These are phyloP conservation scores for Pitta sordida DNA, from an alignment of 2,113 vertebrate species.

Conservation along the genomic window DNA sequence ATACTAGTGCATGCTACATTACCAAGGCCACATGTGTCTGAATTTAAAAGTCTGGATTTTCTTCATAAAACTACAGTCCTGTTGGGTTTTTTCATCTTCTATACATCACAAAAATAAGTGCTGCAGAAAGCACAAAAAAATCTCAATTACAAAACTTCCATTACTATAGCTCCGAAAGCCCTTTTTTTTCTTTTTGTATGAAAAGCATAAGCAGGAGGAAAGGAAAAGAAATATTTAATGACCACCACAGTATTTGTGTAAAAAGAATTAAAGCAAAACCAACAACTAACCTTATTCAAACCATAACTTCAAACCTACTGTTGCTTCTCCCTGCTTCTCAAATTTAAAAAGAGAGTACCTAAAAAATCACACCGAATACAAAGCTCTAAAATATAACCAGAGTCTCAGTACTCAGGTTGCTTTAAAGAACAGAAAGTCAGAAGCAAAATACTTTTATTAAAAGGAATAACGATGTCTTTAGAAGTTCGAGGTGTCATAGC, in stretches of 20 bases:
- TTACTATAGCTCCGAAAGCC: not conserved
- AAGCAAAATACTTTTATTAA: not conserved
- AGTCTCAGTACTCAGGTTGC: not conserved
- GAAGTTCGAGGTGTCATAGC: not conserved
- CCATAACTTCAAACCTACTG: not conserved
- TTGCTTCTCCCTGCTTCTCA: not conserved
- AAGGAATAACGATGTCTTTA: not conserved
- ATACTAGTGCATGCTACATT: not conserved
- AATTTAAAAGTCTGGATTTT: not conserved
- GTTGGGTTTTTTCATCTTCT: rapidly evolving
- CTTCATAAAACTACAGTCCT: not conserved
- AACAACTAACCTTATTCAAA: not conserved
- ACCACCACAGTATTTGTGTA: rapidly evolving
- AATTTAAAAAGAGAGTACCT: not conserved
- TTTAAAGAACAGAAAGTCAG: not conserved
- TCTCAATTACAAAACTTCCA: not conserved
- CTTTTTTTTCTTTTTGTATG: not conserved
- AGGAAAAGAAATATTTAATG: not conserved
- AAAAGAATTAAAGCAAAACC: not conserved
- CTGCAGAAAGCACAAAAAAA: not conserved
- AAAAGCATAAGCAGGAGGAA: not conserved
- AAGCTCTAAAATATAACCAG: not conserved
- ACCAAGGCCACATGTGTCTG: rapidly evolving
- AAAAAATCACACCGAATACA: not conserved
- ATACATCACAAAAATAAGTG: not conserved